These are phyloP conservation scores for Tragulus kanchil DNA, from an alignment of 2,113 vertebrate species.

Conservation along the genomic window DNA sequence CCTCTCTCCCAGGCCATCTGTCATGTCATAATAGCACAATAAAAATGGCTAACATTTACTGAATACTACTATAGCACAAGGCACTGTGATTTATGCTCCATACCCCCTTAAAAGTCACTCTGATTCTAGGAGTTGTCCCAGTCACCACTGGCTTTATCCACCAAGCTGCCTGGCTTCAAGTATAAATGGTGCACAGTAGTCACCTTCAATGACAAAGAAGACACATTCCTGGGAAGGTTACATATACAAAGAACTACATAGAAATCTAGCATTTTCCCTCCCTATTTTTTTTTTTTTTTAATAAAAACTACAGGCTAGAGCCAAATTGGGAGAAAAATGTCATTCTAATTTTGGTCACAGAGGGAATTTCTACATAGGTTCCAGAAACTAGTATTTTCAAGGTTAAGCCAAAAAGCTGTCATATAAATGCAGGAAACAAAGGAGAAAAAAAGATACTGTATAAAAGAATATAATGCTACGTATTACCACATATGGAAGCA, in stretches of 20 bases:
- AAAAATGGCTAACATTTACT: background rate
- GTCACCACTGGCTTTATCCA: background rate
- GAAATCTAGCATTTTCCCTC: background rate
- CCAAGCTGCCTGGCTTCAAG: background rate
- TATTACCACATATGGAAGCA: background rate
- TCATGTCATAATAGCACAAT: background rate
- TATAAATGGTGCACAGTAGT: background rate
- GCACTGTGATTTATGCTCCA: background rate
- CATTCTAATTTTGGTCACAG: constrained; percentile 5
- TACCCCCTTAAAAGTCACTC: too few relatives aligned
- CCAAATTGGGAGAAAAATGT: background rate
- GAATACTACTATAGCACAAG: background rate
- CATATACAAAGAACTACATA: background rate
- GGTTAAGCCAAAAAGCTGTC: constrained; percentile 12
- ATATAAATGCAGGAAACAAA: constrained; percentile 34
- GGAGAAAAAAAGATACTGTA: background rate
- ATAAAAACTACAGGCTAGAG: background rate
- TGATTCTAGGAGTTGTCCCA: background rate
- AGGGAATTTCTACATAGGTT: background rate
- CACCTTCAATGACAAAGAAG: background rate
- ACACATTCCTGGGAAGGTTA: background rate
- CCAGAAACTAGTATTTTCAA: constrained; percentile 49
- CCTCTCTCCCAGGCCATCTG: background rate
- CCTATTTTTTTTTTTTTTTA: background rate
- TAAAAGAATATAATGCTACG: background rate